A percentile compares a stretch with the other conserved stretches of the same genome.
phyloP scores from a whole-genome alignment of 2,888 invertebrate species.

The Lasioglossum zephyrum region DNA sequence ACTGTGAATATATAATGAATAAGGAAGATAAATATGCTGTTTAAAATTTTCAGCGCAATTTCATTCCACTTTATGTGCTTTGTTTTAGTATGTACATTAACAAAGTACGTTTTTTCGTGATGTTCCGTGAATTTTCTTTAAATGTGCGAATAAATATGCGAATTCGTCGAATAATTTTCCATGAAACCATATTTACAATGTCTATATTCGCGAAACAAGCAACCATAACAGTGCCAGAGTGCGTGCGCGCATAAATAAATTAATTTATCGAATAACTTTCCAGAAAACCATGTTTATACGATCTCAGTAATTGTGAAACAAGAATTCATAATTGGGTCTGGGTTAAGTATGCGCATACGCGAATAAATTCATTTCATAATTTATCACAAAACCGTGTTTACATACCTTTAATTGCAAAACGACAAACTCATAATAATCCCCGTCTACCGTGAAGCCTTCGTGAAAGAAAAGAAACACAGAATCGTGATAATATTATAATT shows the following conservation, averaged over 20 bases:
- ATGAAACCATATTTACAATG: not conserved
- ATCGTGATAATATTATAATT: not conserved
- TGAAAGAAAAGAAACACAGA: not conserved
- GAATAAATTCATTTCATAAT: not conserved
- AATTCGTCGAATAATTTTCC: not conserved
- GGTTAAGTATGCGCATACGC: slow-evolving; percentile 1
- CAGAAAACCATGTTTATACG: not conserved
- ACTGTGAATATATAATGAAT: not conserved
- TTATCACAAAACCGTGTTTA: not conserved
- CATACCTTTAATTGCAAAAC: not conserved
- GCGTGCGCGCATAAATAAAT: not conserved
- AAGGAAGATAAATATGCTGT: not conserved
- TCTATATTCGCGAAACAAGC: not conserved
- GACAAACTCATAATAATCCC: not conserved
- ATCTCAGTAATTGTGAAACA: not conserved
- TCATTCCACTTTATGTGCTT: too few relatives aligned
- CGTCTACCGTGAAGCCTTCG: not conserved
- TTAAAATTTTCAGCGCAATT: not conserved
- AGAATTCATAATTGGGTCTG: not conserved
- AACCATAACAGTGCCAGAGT: not conserved
- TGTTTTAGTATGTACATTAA: not conserved
- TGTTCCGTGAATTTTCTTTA: not conserved
- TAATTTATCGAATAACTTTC: not conserved
- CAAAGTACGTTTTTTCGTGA: not conserved
- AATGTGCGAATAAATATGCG: not conserved